Percentiles rank a stretch among this genome's conserved stretches.
These are phyloP conservation scores for Philaenus spumarius DNA, from an alignment of 1,140 invertebrate genomes.

Conservation along the genomic window DNA sequence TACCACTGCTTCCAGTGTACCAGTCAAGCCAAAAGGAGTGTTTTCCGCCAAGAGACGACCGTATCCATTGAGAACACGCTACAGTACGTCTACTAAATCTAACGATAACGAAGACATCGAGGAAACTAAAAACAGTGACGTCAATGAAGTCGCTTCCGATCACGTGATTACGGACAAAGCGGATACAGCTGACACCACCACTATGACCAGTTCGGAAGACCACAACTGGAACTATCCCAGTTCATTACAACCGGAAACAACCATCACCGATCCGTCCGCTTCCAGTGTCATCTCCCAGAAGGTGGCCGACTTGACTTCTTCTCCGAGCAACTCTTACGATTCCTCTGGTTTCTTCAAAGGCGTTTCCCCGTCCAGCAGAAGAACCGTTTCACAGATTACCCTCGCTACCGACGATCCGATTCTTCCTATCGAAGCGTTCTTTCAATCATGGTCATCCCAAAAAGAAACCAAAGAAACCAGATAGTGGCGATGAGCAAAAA, in stretches of 20 bases:
- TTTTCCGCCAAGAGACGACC: slow-evolving; percentile 32
- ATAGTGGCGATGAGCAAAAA: background rate
- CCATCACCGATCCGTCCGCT: slow-evolving; percentile 32
- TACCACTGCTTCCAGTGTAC: slow-evolving; percentile 4
- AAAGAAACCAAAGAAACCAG: background rate
- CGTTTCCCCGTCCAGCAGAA: slow-evolving; percentile 35
- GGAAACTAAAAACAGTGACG: slow-evolving; percentile 13
- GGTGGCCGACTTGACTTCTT: slow-evolving; percentile 46
- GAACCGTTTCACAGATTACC: slow-evolving; percentile 36
- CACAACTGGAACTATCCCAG: slow-evolving; percentile 14
- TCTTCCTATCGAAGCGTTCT: slow-evolving; percentile 48
- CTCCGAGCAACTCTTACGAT: slow-evolving; percentile 42
- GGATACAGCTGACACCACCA: slow-evolving; percentile 25
- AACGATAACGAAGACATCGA: slow-evolving; percentile 18
- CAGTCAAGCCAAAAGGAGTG: slow-evolving; percentile 24
- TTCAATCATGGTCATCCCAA: slow-evolving; percentile 33
- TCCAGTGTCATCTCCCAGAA: slow-evolving; percentile 37
- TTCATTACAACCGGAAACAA: slow-evolving; percentile 7
- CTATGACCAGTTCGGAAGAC: slow-evolving; percentile 22
- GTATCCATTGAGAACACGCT: slow-evolving; percentile 12
- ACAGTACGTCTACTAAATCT: background rate
- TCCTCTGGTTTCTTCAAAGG: slow-evolving; percentile 43
- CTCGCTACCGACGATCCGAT: slow-evolving; percentile 45
- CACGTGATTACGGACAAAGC: slow-evolving; percentile 22
- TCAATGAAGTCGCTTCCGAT: slow-evolving; percentile 1